These are phyloP conservation scores for Bufotes viridis DNA, from an alignment of 2,797 vertebrate genomes.

Conservation along the genomic window DNA sequence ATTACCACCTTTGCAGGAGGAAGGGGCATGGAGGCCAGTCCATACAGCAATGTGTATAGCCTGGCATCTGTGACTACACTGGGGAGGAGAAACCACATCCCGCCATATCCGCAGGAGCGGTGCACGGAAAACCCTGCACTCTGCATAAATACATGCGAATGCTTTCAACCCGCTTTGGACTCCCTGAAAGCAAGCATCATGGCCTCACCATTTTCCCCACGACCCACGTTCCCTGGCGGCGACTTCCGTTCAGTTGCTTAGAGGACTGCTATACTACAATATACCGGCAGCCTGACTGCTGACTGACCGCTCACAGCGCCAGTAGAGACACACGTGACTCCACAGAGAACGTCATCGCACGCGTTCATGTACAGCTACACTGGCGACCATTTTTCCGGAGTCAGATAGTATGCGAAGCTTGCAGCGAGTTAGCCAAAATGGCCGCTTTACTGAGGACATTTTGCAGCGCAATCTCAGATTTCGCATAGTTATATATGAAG, in stretches of 20 bases:
- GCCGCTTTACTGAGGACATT: too few relatives aligned
- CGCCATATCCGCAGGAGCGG: too few relatives aligned
- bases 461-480: too few relatives aligned
- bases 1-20: too few relatives aligned
- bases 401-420: background rate
- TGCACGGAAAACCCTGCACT: too few relatives aligned
- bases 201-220: constrained; percentile 45
- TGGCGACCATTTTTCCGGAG: constrained; percentile 11
- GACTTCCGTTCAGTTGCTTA: constrained; percentile 44
- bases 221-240: constrained; percentile 6
- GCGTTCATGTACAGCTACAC: accelerated
- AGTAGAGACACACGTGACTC: background rate
- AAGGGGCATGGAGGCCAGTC: too few relatives aligned
- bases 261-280: background rate
- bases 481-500: too few relatives aligned
- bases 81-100: too few relatives aligned
- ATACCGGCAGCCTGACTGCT: background rate
- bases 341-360: background rate
- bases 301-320: background rate
- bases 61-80: too few relatives aligned
- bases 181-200: background rate
- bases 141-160: too few relatives aligned
- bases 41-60: too few relatives aligned
- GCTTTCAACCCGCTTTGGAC: too few relatives aligned
- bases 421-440: background rate